Conservation (phyloP, 2,888 invertebrate species). For the Meiosimyza decipiens region DNA sequence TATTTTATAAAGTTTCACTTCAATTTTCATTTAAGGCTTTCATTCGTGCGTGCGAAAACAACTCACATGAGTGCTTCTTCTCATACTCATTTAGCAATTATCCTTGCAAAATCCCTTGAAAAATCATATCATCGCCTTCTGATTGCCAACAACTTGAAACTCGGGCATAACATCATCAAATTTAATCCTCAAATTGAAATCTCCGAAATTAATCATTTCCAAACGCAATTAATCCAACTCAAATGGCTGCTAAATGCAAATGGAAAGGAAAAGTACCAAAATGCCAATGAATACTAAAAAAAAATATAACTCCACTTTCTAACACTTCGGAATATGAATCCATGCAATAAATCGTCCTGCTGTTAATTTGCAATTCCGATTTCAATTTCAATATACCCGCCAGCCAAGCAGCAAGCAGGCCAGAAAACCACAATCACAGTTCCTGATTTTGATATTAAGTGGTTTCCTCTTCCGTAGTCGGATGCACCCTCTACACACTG, state of each 20-base stretch:
- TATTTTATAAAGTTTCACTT: too few species aligned
- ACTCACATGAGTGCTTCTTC: conserved; percentile 19
- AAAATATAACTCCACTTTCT: too few species aligned
- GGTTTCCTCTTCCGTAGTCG: conserved; percentile 28
- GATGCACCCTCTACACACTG: too few species aligned
- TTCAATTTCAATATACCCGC: conserved; percentile 47
- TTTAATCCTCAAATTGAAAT: conserved; percentile 55
- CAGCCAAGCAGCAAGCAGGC: not conserved
- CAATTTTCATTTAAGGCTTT: too few species aligned
- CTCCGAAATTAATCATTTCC: conserved; percentile 61
- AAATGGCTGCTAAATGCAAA: conserved; percentile 48
- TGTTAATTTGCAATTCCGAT: conserved; percentile 48
- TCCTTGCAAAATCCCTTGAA: conserved; percentile 21
- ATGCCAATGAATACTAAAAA: too few species aligned
- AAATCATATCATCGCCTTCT: conserved; percentile 34
- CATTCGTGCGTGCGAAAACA: not conserved
- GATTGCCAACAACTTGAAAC: conserved; percentile 13
- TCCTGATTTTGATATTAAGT: conserved; percentile 35
- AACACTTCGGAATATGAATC: conserved; percentile 25
- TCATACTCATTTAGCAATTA: conserved; percentile 25
- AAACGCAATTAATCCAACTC: conserved; percentile 53
- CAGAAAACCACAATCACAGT: conserved; percentile 33
- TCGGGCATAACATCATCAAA: conserved; percentile 36
- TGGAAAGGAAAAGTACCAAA: not conserved
- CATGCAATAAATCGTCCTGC: conserved; percentile 54